Evolutionary conservation across 1,140 invertebrate species (phyloP), one percentile per base, ranked within the genome.

Genomic region (Meloidogyne floridensis): DNA sequence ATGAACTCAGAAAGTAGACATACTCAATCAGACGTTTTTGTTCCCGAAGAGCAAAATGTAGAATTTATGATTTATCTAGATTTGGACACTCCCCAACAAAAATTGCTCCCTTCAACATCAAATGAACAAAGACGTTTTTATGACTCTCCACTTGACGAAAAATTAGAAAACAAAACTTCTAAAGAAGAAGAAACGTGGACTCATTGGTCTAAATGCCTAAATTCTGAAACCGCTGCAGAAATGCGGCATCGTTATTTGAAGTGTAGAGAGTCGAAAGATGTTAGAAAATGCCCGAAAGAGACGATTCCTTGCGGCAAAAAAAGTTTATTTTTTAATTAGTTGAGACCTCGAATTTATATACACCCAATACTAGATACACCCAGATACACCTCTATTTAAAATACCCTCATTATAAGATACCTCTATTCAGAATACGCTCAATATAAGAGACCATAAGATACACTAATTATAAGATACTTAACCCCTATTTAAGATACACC

Each of bases 261-360:
- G 53, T 87, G 86, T 71, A 75, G 54, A 42, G 73, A 87, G 18
- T 54, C 82, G 18, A 87, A 87, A 72, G 86, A 87, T 70, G 59
- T 87, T 47, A 74, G 86, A 10, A 87, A 87, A 73, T 87, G 86
- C 75, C 86, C 86, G 18, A 87, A 87, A 80, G 82, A 87, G 56
- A 80, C 84, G 9, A 75, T 87, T 11, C 78, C 76, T 47, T 87
- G 86, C 84, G 7, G 7, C 47, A 82, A 78, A 43, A 84, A 86
- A 54, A 20, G 84, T 65, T 65, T n/a, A 32, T 32, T 32, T 32
- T 32, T 32, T 0, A 32, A 32, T 32, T 32, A 32, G 32, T 32
- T 32, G 32, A 32, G 32, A 32, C 32, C 32, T 32, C 32, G 32
- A 2, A 32, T 32, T 32, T 32, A 32, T 32, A 32, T 32, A 32